A percentile compares a stretch with the other conserved stretches of the same genome.
phyloP scores from a whole-genome alignment of 2,113 vertebrate genomes.

The Podarcis raffonei region DNA sequence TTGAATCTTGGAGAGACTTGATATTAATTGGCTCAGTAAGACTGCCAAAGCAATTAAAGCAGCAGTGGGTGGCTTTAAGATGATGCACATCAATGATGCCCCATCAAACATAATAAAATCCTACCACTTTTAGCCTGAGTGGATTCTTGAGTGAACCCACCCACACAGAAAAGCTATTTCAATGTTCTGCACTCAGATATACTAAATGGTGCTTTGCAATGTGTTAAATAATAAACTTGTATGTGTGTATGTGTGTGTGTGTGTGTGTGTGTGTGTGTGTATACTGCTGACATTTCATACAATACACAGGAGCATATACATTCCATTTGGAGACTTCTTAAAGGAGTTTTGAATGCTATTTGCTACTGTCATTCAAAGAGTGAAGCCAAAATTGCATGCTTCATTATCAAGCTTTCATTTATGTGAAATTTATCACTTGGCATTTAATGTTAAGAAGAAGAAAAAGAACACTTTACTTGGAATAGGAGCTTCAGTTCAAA shows the following conservation, averaged over 20 bases:
- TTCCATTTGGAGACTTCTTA: neutral
- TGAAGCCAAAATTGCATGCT: neutral
- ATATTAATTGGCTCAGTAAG: conserved; percentile 66
- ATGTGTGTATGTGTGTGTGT: too few relatives aligned
- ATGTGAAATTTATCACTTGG: neutral
- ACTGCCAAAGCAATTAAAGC: conserved; percentile 68
- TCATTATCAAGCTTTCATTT: neutral
- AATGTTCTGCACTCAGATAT: neutral
- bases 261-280: too few relatives aligned
- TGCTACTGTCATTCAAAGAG: neutral
- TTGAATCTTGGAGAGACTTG: conserved; percentile 55
- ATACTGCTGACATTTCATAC: neutral
- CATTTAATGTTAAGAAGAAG: neutral
- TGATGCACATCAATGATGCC: conserved; percentile 54
- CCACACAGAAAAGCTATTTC: conserved; percentile 36
- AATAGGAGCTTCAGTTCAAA: neutral
- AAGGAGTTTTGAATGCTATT: neutral
- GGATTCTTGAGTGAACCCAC: conserved; percentile 52
- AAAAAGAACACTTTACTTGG: neutral
- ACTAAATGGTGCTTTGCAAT: neutral
- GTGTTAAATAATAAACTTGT: neutral
- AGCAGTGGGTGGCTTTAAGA: conserved; percentile 62
- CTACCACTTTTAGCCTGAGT: conserved; percentile 47
- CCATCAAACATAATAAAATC: conserved; percentile 61
- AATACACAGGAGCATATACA: neutral